These are phyloP conservation scores for Aspidiotus rigidus DNA, from an alignment of 2,888 invertebrate species.

Conservation along the genomic window DNA sequence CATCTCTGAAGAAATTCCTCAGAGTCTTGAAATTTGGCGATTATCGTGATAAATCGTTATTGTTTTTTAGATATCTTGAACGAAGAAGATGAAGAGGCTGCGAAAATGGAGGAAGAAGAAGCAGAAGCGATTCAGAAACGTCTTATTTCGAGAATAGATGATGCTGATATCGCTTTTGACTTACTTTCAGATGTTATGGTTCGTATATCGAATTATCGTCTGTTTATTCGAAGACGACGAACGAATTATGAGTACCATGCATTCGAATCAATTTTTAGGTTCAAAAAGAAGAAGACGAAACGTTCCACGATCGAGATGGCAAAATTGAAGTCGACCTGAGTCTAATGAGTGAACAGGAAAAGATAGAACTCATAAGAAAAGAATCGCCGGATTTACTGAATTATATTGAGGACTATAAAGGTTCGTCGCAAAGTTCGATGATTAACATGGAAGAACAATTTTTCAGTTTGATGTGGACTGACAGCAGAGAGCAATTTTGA, in stretches of 20 bases:
- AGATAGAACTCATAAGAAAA: constrained; percentile 64
- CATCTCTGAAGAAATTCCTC: constrained; percentile 1
- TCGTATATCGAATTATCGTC: background rate
- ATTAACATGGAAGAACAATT: background rate
- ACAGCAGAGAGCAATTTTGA: no score
- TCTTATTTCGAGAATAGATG: constrained; percentile 62
- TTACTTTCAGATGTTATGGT: constrained; percentile 31
- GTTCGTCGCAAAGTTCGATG: constrained; percentile 11
- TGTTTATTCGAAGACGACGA: background rate
- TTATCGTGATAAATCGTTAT: background rate
- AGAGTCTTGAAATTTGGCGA: no score
- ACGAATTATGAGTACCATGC: background rate
- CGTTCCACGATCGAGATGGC: constrained; percentile 49
- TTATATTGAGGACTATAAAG: constrained; percentile 67
- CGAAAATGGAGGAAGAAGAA: constrained; percentile 73
- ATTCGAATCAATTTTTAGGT: constrained; percentile 39
- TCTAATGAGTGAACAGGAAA: constrained; percentile 64
- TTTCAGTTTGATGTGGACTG: no score
- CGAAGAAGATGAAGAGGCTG: constrained; percentile 61
- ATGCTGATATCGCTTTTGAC: constrained; percentile 35
- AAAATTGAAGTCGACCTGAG: constrained; percentile 66
- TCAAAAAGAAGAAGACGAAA: constrained; percentile 40
- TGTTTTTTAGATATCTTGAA: constrained; percentile 40
- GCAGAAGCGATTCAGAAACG: constrained; percentile 70
- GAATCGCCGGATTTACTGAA: constrained; percentile 80